Conservation (phyloP, 2,888 invertebrate species). For the Mythimna impura region DNA sequence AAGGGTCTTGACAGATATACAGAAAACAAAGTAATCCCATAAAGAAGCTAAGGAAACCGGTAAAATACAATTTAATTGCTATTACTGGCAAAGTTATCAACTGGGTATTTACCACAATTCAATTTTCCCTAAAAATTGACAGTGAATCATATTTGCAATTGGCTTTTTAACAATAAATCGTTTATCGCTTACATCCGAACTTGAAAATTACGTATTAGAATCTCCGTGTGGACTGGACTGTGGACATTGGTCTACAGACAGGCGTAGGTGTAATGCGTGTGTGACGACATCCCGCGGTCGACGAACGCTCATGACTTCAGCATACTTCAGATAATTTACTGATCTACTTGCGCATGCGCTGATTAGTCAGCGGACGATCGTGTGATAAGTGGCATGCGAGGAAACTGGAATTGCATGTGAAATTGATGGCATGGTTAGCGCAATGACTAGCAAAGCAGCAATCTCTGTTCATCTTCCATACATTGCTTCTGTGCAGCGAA, state of each 20-base stretch:
- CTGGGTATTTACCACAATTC: background rate
- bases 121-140: background rate
- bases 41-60: no score
- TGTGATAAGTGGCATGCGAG: constrained; percentile 33
- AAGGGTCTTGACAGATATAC: no score
- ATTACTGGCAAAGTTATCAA: background rate
- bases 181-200: constrained; percentile 23
- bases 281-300: constrained; percentile 62
- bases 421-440: constrained; percentile 11
- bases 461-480: background rate
- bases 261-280: constrained; percentile 52
- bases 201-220: constrained; percentile 24
- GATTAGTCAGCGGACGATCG: constrained; percentile 51
- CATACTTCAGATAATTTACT: constrained; percentile 46
- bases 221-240: constrained; percentile 23
- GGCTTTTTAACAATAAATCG: background rate
- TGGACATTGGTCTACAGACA: constrained; percentile 21
- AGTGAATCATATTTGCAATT: constrained; percentile 11
- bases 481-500: background rate
- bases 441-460: background rate
- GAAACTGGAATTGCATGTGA: constrained; percentile 24
- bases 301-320: constrained; percentile 60
- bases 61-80: no score
- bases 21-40: no score
- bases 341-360: constrained; percentile 58